Conservation (phyloP, 2,888 invertebrate genomes). For the Melinaea marsaeus region DNA sequence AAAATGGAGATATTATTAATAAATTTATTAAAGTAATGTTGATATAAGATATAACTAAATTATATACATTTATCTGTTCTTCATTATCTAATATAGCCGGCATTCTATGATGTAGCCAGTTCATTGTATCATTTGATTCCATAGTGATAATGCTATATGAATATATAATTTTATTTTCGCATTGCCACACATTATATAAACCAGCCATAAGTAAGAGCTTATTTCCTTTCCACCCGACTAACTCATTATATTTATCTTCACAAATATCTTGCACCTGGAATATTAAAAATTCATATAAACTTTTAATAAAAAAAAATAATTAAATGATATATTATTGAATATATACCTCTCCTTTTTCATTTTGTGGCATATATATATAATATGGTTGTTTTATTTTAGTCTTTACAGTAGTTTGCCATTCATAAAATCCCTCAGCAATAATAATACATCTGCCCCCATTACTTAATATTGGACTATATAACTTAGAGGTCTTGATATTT, state of each 20-base stretch:
- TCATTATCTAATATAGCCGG: conserved; percentile 86
- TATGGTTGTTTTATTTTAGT: conserved; percentile 83
- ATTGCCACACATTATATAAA: conserved; percentile 83
- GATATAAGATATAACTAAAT: not conserved
- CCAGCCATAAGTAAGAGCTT: conserved; percentile 86
- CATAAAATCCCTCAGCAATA: conserved; percentile 89
- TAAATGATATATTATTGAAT: not conserved
- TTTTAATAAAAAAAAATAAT: not conserved
- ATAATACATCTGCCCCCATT: conserved; percentile 87
- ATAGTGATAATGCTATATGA: conserved; percentile 88
- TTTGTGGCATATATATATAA: conserved; percentile 83
- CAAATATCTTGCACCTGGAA: conserved; percentile 59
- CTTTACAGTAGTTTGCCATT: conserved; percentile 84
- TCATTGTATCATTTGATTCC: conserved; percentile 81
- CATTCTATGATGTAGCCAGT: conserved; percentile 88
- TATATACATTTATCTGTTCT: conserved; percentile 77
- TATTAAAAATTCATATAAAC: conserved; percentile 27
- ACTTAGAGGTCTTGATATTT: conserved; percentile 81
- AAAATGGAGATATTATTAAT: conserved; percentile 8
- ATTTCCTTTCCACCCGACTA: conserved; percentile 79
- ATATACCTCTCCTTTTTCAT: conserved; percentile 58
- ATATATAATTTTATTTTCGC: conserved; percentile 78
- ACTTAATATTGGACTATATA: conserved; percentile 81
- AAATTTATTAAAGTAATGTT: not conserved
- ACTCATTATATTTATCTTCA: conserved; percentile 67